Evolutionary conservation across 2,113 vertebrate species (phyloP).

Genomic region (Apodemus speciosus): DNA sequence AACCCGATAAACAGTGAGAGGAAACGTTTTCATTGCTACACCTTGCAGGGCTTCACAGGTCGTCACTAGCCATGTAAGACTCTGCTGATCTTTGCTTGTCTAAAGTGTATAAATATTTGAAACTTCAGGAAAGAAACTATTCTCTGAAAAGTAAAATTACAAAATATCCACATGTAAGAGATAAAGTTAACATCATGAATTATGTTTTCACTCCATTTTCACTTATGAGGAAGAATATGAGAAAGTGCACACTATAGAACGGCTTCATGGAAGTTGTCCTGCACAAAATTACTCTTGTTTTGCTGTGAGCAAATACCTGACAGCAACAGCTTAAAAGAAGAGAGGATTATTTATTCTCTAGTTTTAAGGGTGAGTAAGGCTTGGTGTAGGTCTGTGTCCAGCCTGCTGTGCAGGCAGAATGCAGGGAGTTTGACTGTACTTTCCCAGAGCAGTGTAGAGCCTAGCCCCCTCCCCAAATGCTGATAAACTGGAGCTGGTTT

Average conservation of each 20-base stretch:
- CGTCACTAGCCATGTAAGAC: too few relatives aligned
- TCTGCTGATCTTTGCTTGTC: background rate
- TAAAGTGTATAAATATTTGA: constrained; percentile 7
- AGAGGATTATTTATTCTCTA: background rate
- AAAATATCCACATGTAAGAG: background rate
- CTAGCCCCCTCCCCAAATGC: too few relatives aligned
- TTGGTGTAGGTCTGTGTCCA: background rate
- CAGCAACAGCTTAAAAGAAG: background rate
- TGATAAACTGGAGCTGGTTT: too few relatives aligned
- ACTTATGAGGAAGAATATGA: background rate
- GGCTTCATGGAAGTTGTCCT: background rate
- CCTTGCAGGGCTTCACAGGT: too few relatives aligned
- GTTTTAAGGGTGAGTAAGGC: background rate
- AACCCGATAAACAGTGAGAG: too few relatives aligned
- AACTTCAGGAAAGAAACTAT: background rate
- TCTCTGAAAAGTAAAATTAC: constrained; percentile 11
- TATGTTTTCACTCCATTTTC: background rate
- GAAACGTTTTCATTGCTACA: too few relatives aligned
- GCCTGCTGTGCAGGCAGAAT: too few relatives aligned
- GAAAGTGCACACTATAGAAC: background rate
- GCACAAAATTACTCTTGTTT: background rate
- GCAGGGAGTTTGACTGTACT: too few relatives aligned
- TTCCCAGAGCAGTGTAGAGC: too few relatives aligned
- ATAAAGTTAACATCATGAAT: background rate
- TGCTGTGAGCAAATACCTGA: too few relatives aligned